Base-by-base conservation (phyloP, 1,140 invertebrate genomes). In the Camponotus floridanus region DNA sequence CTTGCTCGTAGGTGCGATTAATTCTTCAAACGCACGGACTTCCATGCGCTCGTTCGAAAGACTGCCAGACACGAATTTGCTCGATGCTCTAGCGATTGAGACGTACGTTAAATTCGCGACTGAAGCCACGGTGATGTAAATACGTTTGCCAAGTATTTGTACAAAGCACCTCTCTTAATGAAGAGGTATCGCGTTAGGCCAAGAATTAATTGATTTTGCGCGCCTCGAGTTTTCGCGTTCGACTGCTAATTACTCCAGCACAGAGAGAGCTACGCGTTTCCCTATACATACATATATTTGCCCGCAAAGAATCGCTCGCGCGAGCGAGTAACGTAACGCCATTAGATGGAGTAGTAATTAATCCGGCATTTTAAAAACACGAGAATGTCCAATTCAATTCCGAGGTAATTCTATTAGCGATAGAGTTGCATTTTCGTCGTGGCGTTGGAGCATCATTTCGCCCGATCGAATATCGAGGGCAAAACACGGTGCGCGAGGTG, bases 1-100 rank as follows among this genome's bases (percentile, higher is more conserved):
- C 73, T 68, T 74, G 51, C 42, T 33, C 36, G 45, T 59, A 57
- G 55, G 65, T 81, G 76, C 76, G 88, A 90, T 87, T 89, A 89
- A 90, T 89, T 85, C 87, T 70, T 76, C 1, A 64, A 61, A 76
- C 68, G 57, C 64, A 83, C 70, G 71, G 71, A 64, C 57, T 67
- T 57, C 31, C 59, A 55, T 33, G 45, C 74, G 26, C 21, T 33
- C 45, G 87, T 73, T 87, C 15, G 86, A 87, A 76, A 83, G 73
- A 42, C 70, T 76, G 70, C 51, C 51, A 42, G 70, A 87, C 62
- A 76, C 61, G 62, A 87, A 80, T 68, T 57, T 64, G 76, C 51
- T 48, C 31, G 86, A 87, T 74, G 48, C 26, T 45, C 48, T 5
- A 42, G 70, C 87, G 86, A 88, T 87, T 76, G 55, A 88, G 55